Evolutionary conservation across 2,888 invertebrate genomes (phyloP).

Genomic region (Scaptomyza caliginosa): DNA sequence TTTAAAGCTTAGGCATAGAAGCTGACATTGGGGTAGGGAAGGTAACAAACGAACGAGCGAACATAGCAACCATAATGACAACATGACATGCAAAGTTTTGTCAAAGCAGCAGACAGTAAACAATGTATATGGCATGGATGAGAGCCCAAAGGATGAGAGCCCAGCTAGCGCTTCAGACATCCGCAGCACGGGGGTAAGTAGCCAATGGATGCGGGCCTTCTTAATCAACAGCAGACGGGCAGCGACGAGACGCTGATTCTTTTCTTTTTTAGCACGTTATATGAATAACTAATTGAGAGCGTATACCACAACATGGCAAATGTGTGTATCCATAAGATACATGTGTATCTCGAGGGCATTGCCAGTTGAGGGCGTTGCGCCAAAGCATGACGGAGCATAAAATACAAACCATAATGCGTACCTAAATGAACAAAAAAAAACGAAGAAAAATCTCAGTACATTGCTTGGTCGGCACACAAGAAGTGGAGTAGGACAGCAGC

Average conservation of each 20-base stretch:
- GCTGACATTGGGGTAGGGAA: background rate
- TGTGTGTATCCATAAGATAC: conserved; percentile 55
- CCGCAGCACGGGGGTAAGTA: conserved; percentile 47
- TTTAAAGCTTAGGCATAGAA: background rate
- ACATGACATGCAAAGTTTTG: conserved; percentile 75
- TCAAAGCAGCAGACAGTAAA: conserved; percentile 72
- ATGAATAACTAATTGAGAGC: conserved; percentile 76
- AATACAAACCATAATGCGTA: conserved; percentile 35
- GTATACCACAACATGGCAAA: conserved; percentile 52
- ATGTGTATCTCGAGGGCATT: conserved; percentile 62
- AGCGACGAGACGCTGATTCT: conserved; percentile 15
- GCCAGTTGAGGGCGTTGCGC: conserved; percentile 68
- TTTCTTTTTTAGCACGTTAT: conserved; percentile 67
- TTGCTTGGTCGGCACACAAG: conserved; percentile 43
- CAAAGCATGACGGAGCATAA: conserved; percentile 74
- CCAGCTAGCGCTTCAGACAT: conserved; percentile 20
- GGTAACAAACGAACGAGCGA: background rate
- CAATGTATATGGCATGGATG: conserved; percentile 57
- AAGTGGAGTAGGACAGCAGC: conserved; percentile 68
- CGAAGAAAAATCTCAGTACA: conserved; percentile 33
- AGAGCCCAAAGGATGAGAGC: conserved; percentile 46
- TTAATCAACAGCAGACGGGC: conserved; percentile 59
- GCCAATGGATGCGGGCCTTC: conserved; percentile 69
- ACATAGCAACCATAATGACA: conserved; percentile 63
- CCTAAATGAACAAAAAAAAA: background rate